A percentile compares a stretch with the other conserved stretches of the same genome.
Evolutionary conservation across 2,113 vertebrate genomes (phyloP).

Genomic region (Euleptes europaea): DNA sequence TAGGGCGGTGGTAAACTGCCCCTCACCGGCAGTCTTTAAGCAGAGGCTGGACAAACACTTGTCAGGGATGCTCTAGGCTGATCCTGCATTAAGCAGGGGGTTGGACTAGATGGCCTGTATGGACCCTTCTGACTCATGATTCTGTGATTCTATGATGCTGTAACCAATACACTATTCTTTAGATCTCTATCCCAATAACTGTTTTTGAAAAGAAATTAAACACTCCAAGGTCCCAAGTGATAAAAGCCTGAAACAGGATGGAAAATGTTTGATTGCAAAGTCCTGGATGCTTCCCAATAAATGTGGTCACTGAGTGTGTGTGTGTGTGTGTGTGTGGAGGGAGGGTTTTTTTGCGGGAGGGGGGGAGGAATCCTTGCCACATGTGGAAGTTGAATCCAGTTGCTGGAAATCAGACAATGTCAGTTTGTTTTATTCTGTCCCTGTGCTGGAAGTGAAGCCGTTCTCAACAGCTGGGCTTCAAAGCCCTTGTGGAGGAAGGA

Average conservation of each 20-base stretch:
- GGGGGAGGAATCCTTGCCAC: neutral
- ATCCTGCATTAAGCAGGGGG: too few species aligned
- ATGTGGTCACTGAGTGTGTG: neutral
- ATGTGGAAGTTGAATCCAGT: slow-evolving; percentile 21
- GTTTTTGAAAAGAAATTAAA: too few species aligned
- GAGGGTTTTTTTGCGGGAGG: neutral
- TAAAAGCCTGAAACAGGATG: neutral
- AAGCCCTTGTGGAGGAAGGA: slow-evolving; percentile 49
- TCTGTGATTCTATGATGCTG: too few species aligned
- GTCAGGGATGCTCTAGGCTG: too few species aligned
- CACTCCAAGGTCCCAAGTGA: too few species aligned
- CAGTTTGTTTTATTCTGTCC: slow-evolving; percentile 34
- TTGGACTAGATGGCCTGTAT: too few species aligned
- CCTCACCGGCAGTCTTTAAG: too few species aligned
- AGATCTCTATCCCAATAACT: too few species aligned
- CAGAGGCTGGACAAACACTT: too few species aligned
- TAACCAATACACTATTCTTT: too few species aligned
- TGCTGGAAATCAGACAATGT: slow-evolving; percentile 46
- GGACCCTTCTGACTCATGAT: too few species aligned
- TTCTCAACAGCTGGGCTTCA: slow-evolving; percentile 70
- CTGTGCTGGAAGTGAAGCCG: slow-evolving; percentile 45
- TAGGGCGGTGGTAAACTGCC: too few species aligned
- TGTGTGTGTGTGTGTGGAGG: neutral
- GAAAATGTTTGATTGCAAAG: neutral
- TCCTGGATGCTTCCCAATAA: neutral